Evolutionary conservation across 2,113 vertebrate genomes (phyloP), one percentile per base, ranked within the genome.

Genomic region (Hippolais icterina): DNA sequence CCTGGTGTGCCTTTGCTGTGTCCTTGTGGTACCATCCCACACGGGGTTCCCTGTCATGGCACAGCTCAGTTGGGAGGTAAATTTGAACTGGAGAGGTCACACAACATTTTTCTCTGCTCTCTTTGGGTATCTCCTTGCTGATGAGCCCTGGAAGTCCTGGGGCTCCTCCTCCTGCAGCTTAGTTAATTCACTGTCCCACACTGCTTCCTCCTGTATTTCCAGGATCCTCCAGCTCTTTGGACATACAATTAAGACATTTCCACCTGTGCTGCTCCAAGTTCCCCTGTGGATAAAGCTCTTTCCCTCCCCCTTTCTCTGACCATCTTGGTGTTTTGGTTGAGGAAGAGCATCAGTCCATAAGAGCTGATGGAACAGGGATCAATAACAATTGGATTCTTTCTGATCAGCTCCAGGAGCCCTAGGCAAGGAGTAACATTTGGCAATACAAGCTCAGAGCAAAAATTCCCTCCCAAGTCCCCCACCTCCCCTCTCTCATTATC

Each of bases 401-500:
- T 93, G 90, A 81, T 95, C 60, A 47, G 41, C 46, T 88, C 50
- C 41, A 44, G 56, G 39, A 86, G 93, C 95, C 76, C 47, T 72
- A 70, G 93, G 91, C 93, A 89, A 83, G 72, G 71, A 35, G 27
- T 28, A 77, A 83, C 68, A 83, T 74, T 92, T 41, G 57, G 61
- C 82, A 60, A 64, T 9, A 23, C 35, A 75, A 84, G 74, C 90
- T 84, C 47, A 68, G 86, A 94, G 63, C 60, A 83, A 57, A 93
- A 74, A 74, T 47, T 80, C 63, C 12, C 47, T 92, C 66, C 71
- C 57, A 70, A 46, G 66, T 12, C 8, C 23, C 60, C 46, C 83
- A 72, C 33, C 89, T 86, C 89, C 90, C 79, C 78, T 83, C 85
- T 63, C 80, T 96, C 93, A 83, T 95, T 95, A 92, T 77, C 83